phyloP scores from a whole-genome alignment of 2,113 vertebrate genomes.

The Natator depressus region DNA sequence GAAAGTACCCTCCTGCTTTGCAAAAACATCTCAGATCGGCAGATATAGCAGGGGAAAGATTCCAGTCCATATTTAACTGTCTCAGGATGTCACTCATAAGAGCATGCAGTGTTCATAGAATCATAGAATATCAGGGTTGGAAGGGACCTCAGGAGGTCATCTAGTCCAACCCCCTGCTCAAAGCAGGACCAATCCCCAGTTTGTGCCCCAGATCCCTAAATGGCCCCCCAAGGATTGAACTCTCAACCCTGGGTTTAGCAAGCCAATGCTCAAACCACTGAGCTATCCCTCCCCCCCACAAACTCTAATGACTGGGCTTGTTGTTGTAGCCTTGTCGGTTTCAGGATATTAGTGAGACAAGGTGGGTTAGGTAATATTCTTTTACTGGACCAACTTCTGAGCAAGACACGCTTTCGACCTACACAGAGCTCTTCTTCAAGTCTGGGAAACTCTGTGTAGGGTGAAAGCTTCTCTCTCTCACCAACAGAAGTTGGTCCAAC shows the following conservation, averaged over 20 bases:
- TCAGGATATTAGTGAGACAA: background rate
- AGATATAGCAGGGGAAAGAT: background rate
- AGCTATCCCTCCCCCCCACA: too few species aligned
- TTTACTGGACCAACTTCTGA: background rate
- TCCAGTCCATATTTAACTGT: background rate
- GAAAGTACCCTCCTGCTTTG: background rate
- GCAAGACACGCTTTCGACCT: background rate
- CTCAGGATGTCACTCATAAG: accelerated
- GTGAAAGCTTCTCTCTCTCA: background rate
- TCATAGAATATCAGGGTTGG: too few species aligned
- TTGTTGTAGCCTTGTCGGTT: background rate
- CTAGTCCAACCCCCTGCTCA: too few species aligned
- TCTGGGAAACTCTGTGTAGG: too few species aligned
- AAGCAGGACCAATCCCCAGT: too few species aligned
- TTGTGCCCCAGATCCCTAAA: too few species aligned
- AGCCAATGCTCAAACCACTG: too few species aligned
- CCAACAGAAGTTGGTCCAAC: background rate
- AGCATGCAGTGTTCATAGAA: background rate
- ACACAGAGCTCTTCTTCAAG: background rate
- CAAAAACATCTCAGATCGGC: accelerated
- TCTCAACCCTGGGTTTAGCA: too few species aligned
- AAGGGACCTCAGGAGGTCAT: too few species aligned
- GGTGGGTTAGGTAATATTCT: background rate
- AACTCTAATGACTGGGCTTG: too few species aligned
- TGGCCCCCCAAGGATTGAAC: too few species aligned